A percentile compares a stretch with the other conserved stretches of the same genome.
These are phyloP conservation scores for Calliscelio sp. DNA, from an alignment of 2,888 invertebrate species.

Conservation along the genomic window DNA sequence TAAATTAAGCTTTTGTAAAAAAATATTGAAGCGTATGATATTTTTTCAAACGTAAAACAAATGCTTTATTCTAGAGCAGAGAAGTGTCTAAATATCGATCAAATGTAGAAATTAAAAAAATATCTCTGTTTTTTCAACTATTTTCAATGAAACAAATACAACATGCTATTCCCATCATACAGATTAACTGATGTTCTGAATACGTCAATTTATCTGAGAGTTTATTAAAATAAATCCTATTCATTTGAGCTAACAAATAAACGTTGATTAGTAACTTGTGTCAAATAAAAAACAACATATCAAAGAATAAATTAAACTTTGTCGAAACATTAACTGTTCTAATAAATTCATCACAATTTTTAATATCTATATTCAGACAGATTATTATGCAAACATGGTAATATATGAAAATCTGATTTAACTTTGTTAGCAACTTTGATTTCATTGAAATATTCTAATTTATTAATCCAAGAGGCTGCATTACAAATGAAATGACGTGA, in stretches of 20 bases:
- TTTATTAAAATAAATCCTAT: constrained; percentile 20
- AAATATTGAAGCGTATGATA: neutral
- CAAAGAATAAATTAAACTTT: too few relatives aligned
- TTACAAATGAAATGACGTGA: constrained; percentile 34
- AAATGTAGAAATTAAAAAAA: neutral
- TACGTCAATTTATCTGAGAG: constrained; percentile 17
- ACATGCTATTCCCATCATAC: constrained; percentile 1
- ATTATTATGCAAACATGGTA: too few relatives aligned
- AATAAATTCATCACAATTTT: too few relatives aligned
- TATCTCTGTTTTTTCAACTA: neutral
- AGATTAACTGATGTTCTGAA: constrained; percentile 25
- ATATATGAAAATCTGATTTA: constrained; percentile 7
- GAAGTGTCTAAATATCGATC: constrained; percentile 17
- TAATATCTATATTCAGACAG: too few relatives aligned
- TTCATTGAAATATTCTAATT: constrained; percentile 14
- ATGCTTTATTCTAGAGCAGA: neutral
- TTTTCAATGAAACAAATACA: neutral
- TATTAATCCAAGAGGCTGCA: constrained; percentile 11
- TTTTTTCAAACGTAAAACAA: neutral
- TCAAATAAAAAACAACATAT: constrained; percentile 4
- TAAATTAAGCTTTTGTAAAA: too few relatives aligned
- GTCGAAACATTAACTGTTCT: too few relatives aligned
- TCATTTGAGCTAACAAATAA: constrained; percentile 13
- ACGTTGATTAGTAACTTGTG: neutral
- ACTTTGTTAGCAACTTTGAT: neutral